Percentiles rank a stretch among this genome's conserved stretches.
These are phyloP conservation scores for Hydrotaea cyrtoneurina DNA, from an alignment of 2,888 invertebrate genomes.

Conservation along the genomic window DNA sequence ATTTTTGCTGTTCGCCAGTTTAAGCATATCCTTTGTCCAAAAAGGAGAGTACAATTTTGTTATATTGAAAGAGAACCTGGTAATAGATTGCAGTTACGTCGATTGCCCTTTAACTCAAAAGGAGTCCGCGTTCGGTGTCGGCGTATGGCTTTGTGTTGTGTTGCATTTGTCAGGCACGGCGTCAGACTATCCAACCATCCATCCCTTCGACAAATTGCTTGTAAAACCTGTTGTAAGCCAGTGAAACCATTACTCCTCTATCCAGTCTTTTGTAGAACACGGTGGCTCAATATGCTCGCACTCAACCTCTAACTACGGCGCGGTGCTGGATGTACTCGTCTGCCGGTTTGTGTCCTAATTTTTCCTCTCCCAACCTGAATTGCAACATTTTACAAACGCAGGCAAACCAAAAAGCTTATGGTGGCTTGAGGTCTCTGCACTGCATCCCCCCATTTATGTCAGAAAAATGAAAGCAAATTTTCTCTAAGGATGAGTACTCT, in stretches of 20 bases:
- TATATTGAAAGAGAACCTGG: not conserved
- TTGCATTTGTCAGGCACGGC: too few species aligned
- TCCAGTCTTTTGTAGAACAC: not conserved
- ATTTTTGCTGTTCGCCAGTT: slow-evolving; percentile 27
- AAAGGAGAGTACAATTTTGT: slow-evolving; percentile 17
- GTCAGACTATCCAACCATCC: too few species aligned
- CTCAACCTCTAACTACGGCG: too few species aligned
- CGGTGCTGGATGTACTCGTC: too few species aligned
- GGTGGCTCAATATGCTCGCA: too few species aligned
- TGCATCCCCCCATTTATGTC: not conserved
- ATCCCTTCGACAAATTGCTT: too few species aligned
- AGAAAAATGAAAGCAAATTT: slow-evolving; percentile 7
- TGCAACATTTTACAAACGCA: not conserved
- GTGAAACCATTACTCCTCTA: not conserved
- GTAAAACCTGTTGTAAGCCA: not conserved
- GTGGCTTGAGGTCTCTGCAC: slow-evolving; percentile 1
- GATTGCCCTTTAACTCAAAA: too few species aligned
- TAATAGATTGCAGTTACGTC: slow-evolving; percentile 9
- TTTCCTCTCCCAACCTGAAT: not conserved
- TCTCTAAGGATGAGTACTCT: not conserved
- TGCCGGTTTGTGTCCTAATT: too few species aligned
- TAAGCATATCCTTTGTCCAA: slow-evolving; percentile 16
- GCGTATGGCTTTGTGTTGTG: not conserved
- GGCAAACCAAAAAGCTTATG: not conserved
- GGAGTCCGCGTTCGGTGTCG: not conserved